A percentile compares a stretch with the other conserved stretches of the same genome.
Conservation (phyloP, 1,140 invertebrate genomes). For the Drosophila pseudoananassae region DNA sequence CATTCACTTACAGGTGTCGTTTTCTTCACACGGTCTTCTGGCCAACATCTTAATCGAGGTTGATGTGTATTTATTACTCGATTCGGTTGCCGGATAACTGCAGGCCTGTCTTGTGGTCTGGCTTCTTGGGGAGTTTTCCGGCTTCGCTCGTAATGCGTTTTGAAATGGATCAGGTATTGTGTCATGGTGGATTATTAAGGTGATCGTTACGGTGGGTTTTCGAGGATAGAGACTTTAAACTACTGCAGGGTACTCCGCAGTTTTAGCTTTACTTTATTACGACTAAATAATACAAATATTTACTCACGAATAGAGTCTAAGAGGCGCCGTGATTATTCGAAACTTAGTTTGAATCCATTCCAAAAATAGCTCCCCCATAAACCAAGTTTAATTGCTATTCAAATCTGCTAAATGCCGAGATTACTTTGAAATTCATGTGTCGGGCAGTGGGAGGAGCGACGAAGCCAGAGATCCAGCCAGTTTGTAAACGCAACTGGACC, state of each 20-base stretch:
- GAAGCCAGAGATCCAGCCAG: conserved; percentile 11
- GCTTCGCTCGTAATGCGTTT: conserved; percentile 24
- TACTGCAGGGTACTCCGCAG: too few species aligned
- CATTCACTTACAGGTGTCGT: conserved; percentile 60
- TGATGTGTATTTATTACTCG: conserved; percentile 42
- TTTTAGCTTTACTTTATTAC: too few species aligned
- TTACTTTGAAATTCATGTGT: conserved; percentile 76
- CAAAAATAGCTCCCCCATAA: conserved; percentile 27
- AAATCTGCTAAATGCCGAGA: conserved; percentile 64
- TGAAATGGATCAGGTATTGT: conserved; percentile 18
- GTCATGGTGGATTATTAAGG: conserved; percentile 3
- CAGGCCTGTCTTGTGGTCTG: conserved; percentile 26
- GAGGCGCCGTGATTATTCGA: neutral
- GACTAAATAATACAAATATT: neutral
- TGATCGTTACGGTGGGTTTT: neutral
- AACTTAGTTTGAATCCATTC: conserved; percentile 6
- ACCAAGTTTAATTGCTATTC: conserved; percentile 73
- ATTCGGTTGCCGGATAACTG: conserved; percentile 39
- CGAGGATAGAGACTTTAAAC: too few species aligned
- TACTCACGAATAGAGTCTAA: neutral
- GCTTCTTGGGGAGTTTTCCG: conserved; percentile 38
- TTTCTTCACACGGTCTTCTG: conserved; percentile 59
- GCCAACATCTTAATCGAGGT: conserved; percentile 45
- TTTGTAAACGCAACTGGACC: conserved; percentile 8
- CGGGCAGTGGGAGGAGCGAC: conserved; percentile 35